Percentiles rank a stretch among this genome's conserved stretches.
Evolutionary conservation across 2,113 vertebrate species (phyloP).

Genomic region (Dipodomys spectabilis): DNA sequence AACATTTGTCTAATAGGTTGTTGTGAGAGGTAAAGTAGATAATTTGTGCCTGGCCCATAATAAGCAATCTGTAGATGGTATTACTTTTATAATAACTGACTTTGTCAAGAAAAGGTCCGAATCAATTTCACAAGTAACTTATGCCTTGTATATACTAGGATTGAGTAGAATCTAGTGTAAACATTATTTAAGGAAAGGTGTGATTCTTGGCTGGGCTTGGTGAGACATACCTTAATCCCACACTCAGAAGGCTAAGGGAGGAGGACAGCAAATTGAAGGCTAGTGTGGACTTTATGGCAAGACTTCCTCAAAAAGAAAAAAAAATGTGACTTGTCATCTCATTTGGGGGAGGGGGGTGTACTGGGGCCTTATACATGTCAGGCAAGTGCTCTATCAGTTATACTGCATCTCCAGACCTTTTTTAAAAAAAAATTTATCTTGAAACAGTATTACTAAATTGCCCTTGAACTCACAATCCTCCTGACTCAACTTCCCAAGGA

Average conservation of each 20-base stretch:
- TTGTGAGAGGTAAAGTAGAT: slow-evolving; percentile 25
- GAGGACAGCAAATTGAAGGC: not conserved
- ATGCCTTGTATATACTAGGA: not conserved
- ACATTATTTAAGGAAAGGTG: slow-evolving; percentile 12
- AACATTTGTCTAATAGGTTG: slow-evolving; percentile 10
- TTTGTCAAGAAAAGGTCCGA: slow-evolving; percentile 44
- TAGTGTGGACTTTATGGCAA: not conserved
- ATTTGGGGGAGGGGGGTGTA: too few relatives aligned
- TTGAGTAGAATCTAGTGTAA: not conserved
- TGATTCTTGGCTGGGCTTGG: not conserved
- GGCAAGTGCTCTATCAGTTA: not conserved
- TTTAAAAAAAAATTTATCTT: not conserved
- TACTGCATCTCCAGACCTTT: not conserved
- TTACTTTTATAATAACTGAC: slow-evolving; percentile 30
- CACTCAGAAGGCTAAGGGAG: not conserved
- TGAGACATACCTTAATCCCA: not conserved
- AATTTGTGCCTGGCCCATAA: slow-evolving; percentile 9
- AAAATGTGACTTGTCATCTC: too few relatives aligned
- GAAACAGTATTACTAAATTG: not conserved
- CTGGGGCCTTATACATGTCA: not conserved
- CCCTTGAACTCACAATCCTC: not conserved
- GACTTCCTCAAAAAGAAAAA: not conserved
- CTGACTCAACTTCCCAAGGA: not conserved
- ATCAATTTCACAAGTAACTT: slow-evolving; percentile 37
- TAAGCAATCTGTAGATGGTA: slow-evolving; percentile 24